Percentiles rank a stretch among this genome's conserved stretches.
These are phyloP conservation scores for Damaliscus lunatus DNA, from an alignment of 2,113 vertebrate genomes.

Conservation along the genomic window DNA sequence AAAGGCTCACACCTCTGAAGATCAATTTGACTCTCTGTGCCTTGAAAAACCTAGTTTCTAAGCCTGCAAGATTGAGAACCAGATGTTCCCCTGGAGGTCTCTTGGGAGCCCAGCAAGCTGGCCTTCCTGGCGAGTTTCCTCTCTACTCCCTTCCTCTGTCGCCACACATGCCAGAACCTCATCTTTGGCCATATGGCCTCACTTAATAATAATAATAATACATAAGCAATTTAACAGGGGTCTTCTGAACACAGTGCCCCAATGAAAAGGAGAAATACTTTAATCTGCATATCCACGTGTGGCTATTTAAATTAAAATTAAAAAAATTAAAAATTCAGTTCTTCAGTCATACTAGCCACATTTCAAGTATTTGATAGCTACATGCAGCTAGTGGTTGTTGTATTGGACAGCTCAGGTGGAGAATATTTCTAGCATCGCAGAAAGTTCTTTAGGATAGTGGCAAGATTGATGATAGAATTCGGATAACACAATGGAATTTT, in stretches of 20 bases:
- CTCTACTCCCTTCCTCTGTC: background rate
- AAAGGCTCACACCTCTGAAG: constrained; percentile 15
- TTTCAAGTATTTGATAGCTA: background rate
- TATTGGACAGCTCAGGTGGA: background rate
- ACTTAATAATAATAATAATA: constrained; percentile 43
- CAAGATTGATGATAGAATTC: background rate
- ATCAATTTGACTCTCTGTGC: constrained; percentile 26
- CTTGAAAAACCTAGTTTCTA: constrained; percentile 21
- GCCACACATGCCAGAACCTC: constrained; percentile 36
- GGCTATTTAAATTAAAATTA: constrained; percentile 37
- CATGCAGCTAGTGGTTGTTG: background rate
- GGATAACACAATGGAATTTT: too few species aligned
- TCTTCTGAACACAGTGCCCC: background rate
- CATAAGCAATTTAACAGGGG: constrained; percentile 15
- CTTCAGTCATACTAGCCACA: background rate
- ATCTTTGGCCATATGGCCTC: constrained; percentile 54
- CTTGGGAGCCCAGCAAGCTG: constrained; percentile 43
- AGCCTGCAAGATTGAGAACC: constrained; percentile 7
- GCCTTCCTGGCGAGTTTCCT: constrained; percentile 38
- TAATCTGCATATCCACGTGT: background rate
- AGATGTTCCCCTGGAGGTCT: constrained; percentile 48
- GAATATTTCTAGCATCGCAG: background rate
- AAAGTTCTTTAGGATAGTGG: background rate
- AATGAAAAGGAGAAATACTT: constrained; percentile 30
- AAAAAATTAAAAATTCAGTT: constrained; percentile 24